phyloP scores from a whole-genome alignment of 2,888 invertebrate species.

The Gnatocerus cornutus region DNA sequence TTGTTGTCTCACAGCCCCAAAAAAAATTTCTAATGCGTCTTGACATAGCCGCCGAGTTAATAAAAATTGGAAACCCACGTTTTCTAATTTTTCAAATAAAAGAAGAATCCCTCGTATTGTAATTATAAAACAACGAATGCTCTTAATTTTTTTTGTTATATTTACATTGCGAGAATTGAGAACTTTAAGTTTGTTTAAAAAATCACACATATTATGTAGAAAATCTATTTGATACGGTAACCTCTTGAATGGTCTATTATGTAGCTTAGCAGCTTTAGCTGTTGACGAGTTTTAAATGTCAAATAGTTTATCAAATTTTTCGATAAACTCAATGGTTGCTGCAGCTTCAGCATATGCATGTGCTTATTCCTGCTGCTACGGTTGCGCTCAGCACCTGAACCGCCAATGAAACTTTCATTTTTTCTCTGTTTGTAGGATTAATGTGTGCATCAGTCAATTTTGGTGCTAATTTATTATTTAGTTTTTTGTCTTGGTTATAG shows the following conservation, averaged over 20 bases:
- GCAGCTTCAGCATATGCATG: slow-evolving; percentile 4
- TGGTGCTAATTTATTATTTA: slow-evolving; percentile 40
- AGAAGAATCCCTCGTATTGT: neutral
- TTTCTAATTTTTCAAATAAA: neutral
- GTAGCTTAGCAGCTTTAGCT: neutral
- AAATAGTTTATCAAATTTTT: slow-evolving; percentile 39
- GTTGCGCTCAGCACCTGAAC: slow-evolving; percentile 32
- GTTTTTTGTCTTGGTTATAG: slow-evolving; percentile 38
- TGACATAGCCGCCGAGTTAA: slow-evolving; percentile 54
- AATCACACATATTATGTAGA: neutral
- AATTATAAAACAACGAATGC: neutral
- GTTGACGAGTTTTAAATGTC: slow-evolving; percentile 31
- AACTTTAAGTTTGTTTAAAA: neutral
- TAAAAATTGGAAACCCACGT: neutral
- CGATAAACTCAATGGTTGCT: slow-evolving; percentile 21
- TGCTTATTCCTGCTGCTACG: slow-evolving; percentile 6
- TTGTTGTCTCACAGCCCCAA: slow-evolving; percentile 53
- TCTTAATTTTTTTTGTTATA: neutral
- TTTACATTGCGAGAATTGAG: neutral
- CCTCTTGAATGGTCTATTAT: slow-evolving; percentile 2
- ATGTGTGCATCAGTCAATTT: slow-evolving; percentile 51
- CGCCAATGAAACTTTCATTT: slow-evolving; percentile 55
- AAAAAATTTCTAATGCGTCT: slow-evolving; percentile 57
- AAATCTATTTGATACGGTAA: neutral
- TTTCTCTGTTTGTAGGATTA: slow-evolving; percentile 51